Percentiles rank a stretch among this genome's conserved stretches.
Evolutionary conservation across 2,797 vertebrate genomes (phyloP).

Genomic region (Chaetodon trifasciatus): DNA sequence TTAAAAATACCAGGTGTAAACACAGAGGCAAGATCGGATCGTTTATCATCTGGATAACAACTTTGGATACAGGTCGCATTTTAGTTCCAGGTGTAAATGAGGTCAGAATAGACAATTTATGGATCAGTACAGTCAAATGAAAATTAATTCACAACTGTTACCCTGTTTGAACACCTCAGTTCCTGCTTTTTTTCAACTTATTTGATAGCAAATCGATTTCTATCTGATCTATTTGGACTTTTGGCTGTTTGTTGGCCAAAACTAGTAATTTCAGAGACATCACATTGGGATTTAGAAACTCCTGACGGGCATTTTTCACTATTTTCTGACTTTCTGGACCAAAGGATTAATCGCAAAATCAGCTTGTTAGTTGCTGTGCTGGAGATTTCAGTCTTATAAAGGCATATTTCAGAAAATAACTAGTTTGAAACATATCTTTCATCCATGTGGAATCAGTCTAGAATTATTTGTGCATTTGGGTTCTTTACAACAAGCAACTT

Average conservation of each 20-base stretch:
- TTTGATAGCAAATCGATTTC: not conserved
- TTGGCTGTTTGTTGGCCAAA: not conserved
- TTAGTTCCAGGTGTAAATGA: no score
- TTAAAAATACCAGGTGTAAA: no score
- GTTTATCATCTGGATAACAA: no score
- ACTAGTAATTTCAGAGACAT: not conserved
- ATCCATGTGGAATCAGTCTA: not conserved
- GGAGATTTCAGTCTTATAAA: not conserved
- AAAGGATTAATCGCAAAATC: not conserved
- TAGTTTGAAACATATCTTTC: constrained; percentile 17
- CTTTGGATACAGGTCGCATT: no score
- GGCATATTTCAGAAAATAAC: constrained; percentile 36
- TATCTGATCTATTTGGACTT: not conserved
- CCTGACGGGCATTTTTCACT: not conserved
- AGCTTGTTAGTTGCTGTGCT: not conserved
- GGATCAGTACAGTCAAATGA: not conserved
- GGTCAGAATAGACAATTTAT: not conserved
- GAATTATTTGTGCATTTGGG: constrained; percentile 14
- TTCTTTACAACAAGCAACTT: constrained; percentile 13
- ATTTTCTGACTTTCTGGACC: not conserved
- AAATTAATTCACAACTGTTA: not conserved
- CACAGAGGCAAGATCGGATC: no score
- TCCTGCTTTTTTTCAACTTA: not conserved
- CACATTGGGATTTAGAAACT: not conserved
- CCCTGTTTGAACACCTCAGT: not conserved